These are phyloP conservation scores for Trachelus troglodyta DNA, from an alignment of 2,888 invertebrate species.

Conservation along the genomic window DNA sequence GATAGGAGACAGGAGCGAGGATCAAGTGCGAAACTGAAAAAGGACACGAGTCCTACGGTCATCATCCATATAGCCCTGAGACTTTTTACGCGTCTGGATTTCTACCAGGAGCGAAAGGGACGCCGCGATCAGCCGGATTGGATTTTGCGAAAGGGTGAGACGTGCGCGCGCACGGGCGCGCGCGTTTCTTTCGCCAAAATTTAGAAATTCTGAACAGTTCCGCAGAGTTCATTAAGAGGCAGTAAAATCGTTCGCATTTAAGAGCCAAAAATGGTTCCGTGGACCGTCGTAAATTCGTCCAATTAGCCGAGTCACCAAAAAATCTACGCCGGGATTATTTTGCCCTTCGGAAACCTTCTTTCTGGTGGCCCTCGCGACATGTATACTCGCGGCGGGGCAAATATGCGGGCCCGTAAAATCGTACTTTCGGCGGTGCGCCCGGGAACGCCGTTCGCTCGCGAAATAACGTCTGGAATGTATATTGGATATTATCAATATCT, in stretches of 20 bases:
- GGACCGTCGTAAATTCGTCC: constrained; percentile 55
- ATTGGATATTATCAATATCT: constrained; percentile 58
- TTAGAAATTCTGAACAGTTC: constrained; percentile 44
- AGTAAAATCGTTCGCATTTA: constrained; percentile 21
- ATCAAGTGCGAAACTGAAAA: neutral
- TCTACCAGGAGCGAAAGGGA: neutral
- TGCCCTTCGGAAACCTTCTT: constrained; percentile 11
- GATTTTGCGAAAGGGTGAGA: neutral
- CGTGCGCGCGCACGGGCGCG: neutral
- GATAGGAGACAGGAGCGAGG: neutral
- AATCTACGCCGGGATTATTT: constrained; percentile 32
- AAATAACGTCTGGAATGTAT: constrained; percentile 50
- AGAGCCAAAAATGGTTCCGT: constrained; percentile 31
- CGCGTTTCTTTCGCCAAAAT: constrained; percentile 30
- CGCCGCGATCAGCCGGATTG: neutral
- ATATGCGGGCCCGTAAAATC: constrained; percentile 7
- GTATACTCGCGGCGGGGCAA: neutral
- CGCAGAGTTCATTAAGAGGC: constrained; percentile 38
- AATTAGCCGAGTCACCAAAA: constrained; percentile 56
- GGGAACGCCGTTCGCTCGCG: neutral
- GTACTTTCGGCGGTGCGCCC: constrained; percentile 15
- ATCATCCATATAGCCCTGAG: neutral
- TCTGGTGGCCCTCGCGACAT: constrained; percentile 7
- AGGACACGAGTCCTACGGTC: neutral
- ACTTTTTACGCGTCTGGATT: neutral